Evolutionary conservation across 2,888 invertebrate genomes (phyloP).

Genomic region (Ochropleura leucogaster): DNA sequence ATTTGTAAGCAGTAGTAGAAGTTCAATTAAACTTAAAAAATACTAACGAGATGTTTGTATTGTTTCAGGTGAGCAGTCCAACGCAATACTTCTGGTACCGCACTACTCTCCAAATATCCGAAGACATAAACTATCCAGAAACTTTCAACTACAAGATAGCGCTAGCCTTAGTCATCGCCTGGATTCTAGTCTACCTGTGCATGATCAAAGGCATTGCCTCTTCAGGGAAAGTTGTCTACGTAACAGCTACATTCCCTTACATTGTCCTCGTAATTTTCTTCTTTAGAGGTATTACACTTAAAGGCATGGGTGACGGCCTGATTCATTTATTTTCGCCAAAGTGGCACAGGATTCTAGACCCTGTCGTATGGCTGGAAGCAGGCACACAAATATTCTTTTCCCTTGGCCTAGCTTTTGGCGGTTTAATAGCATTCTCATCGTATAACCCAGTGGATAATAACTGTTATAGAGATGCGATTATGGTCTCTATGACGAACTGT

Average conservation of each 20-base stretch:
- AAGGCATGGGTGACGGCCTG: slow-evolving; percentile 96
- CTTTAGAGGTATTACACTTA: slow-evolving; percentile 97
- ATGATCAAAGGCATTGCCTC: slow-evolving; percentile 99
- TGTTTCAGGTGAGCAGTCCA: slow-evolving; percentile 95
- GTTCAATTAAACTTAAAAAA: not conserved
- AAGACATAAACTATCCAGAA: slow-evolving; percentile 96
- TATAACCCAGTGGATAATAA: slow-evolving; percentile 99
- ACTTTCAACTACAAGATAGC: slow-evolving; percentile 98
- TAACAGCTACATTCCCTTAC: slow-evolving; percentile 99
- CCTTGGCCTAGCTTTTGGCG: slow-evolving; percentile 98
- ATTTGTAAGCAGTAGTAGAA: not conserved
- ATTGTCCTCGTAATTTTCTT: slow-evolving; percentile 98
- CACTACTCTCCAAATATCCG: slow-evolving; percentile 96
- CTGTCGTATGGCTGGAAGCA: slow-evolving; percentile 99
- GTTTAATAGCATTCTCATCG: slow-evolving; percentile 98
- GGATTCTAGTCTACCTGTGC: slow-evolving; percentile 98
- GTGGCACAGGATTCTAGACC: slow-evolving; percentile 97
- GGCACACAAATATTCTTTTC: slow-evolving; percentile 99
- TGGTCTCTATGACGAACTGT: slow-evolving; percentile 98
- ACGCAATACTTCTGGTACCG: slow-evolving; percentile 99
- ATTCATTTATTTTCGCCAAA: slow-evolving; percentile 97
- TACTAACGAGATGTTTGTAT: slow-evolving; percentile 51
- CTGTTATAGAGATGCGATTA: slow-evolving; percentile 97
- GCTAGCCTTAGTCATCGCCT: slow-evolving; percentile 95
- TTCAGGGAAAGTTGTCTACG: slow-evolving; percentile 98